These are phyloP conservation scores for Parus major DNA, from an alignment of 2,113 vertebrate species.

Conservation along the genomic window DNA sequence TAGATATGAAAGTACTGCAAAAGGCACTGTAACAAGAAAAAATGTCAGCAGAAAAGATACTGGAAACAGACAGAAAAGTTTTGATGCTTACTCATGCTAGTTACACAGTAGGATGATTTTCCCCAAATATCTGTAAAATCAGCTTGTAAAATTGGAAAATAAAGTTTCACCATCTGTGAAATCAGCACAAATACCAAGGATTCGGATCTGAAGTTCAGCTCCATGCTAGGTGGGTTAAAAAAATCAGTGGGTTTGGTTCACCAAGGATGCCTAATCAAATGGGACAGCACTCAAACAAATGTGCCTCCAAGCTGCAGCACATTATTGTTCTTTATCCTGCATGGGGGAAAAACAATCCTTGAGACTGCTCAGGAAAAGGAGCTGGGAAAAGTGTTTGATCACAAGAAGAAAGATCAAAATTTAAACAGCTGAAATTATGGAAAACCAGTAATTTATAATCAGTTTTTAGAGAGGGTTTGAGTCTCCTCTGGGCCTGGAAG, in stretches of 20 bases:
- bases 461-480: neutral
- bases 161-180: neutral
- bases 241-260: neutral
- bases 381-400: neutral
- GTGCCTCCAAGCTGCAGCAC: neutral
- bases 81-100: neutral
- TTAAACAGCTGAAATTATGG: neutral
- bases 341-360: rapidly evolving
- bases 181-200: neutral
- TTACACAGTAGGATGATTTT: neutral
- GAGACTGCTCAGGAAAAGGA: neutral
- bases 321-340: rapidly evolving
- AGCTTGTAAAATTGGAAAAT: neutral
- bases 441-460: neutral
- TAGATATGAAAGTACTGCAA: neutral
- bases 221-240: neutral
- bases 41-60: neutral
- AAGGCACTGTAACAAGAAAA: neutral
- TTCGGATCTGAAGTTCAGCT: neutral
- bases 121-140: neutral
- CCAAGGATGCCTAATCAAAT: rapidly evolving
- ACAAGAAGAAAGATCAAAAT: neutral
- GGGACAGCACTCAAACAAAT: neutral
- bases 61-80: neutral
- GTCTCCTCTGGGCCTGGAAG: neutral